Evolutionary conservation across 2,797 vertebrate genomes (phyloP).

Genomic region (Trematomus bernacchii): DNA sequence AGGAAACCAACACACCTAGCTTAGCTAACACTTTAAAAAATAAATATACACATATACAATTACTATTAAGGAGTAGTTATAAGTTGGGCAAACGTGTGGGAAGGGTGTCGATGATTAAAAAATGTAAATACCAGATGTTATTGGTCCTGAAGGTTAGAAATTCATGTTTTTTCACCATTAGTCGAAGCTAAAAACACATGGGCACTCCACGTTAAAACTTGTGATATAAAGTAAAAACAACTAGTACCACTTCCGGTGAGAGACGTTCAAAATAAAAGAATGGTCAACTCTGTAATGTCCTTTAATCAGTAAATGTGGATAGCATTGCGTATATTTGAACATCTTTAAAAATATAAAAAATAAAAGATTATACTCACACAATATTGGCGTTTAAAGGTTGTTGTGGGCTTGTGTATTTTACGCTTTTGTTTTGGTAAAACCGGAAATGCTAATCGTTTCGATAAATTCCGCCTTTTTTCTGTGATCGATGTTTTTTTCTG

Average conservation of each 20-base stretch:
- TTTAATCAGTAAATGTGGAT: accelerated
- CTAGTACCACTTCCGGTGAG: neutral
- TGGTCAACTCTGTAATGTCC: accelerated
- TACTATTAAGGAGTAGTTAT: neutral
- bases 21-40: neutral
- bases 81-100: accelerated
- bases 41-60: neutral
- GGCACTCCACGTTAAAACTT: accelerated
- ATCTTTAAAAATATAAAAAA: accelerated
- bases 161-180: neutral
- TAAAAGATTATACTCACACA: accelerated
- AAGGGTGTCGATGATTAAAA: neutral
- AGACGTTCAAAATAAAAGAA: conserved; percentile 6
- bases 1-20: neutral
- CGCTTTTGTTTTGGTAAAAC: conserved; percentile 47
- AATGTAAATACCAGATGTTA: conserved; percentile 53
- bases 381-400: accelerated
- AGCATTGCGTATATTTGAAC: accelerated
- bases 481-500: conserved; percentile 11
- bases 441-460: neutral
- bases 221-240: accelerated
- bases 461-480: accelerated
- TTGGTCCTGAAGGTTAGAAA: neutral
- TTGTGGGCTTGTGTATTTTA: accelerated
- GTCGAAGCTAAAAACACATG: conserved; percentile 50